These are phyloP conservation scores for Lydus trimaculatus DNA, from an alignment of 2,888 invertebrate species.

Conservation along the genomic window DNA sequence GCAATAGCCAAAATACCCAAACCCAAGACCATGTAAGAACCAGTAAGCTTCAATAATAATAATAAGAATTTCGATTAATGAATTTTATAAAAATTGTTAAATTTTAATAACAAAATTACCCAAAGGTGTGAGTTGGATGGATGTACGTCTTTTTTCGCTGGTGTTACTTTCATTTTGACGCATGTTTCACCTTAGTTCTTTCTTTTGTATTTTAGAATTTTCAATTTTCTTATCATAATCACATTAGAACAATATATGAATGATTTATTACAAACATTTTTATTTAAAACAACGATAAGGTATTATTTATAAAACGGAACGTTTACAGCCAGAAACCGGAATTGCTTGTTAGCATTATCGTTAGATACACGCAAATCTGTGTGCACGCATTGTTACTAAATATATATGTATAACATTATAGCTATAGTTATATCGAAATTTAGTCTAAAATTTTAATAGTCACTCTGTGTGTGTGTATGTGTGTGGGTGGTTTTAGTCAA, in stretches of 20 bases:
- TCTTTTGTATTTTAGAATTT: background rate
- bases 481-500: conserved; percentile 1
- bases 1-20: conserved; percentile 60
- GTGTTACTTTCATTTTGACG: conserved; percentile 45
- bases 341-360: conserved; percentile 18
- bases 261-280: background rate
- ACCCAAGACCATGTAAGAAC: conserved; percentile 57
- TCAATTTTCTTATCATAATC: background rate
- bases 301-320: no score
- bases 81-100: conserved; percentile 12
- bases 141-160: conserved; percentile 35
- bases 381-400: conserved; percentile 23
- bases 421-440: background rate
- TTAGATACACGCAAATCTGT: conserved; percentile 32
- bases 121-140: conserved; percentile 41
- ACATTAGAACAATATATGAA: conserved; percentile 18
- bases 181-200: conserved; percentile 34
- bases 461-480: background rate
- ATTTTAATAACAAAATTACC: conserved; percentile 38
- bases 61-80: no score
- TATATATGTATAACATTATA: background rate
- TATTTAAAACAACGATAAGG: no score
- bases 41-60: conserved; percentile 51
- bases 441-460: background rate
- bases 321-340: conserved; percentile 12